Conservation (phyloP, 2,113 vertebrate genomes). For the Tachysurus fulvidraco region DNA sequence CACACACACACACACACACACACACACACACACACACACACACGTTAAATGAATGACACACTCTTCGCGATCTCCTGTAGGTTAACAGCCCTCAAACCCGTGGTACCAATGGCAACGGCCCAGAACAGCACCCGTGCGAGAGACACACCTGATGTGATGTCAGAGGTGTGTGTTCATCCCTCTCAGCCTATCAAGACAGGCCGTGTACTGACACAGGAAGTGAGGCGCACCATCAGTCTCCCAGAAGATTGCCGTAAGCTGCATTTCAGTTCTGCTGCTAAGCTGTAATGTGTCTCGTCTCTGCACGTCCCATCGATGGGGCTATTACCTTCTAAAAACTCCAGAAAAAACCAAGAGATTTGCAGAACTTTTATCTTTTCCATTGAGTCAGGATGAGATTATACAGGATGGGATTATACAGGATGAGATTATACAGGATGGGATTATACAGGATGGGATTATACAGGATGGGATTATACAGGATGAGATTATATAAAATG, state of each 20-base stretch:
- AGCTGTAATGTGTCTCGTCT: not conserved
- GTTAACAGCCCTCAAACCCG: not conserved
- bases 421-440: no score
- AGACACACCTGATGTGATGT: constrained; percentile 38
- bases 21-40: not conserved
- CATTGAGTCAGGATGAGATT: no score
- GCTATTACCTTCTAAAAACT: not conserved
- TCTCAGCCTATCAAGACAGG: not conserved
- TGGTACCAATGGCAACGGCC: not conserved
- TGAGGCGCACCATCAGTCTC: constrained; percentile 53
- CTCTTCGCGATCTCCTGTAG: not conserved
- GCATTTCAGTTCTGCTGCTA: not conserved
- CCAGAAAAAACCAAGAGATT: not conserved
- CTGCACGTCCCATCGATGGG: not conserved
- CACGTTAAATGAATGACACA: not conserved
- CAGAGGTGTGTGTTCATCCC: constrained; percentile 36
- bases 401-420: no score
- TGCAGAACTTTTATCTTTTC: not conserved
- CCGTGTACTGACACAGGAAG: constrained; percentile 30
- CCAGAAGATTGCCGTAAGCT: constrained; percentile 56
- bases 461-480: no score
- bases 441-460: no score
- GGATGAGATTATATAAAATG: no score
- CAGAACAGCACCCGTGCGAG: constrained; percentile 25
- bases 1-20: constrained; percentile 1